Evolutionary conservation across 1,140 invertebrate genomes (phyloP).

Genomic region (Bombyx mandarina): DNA sequence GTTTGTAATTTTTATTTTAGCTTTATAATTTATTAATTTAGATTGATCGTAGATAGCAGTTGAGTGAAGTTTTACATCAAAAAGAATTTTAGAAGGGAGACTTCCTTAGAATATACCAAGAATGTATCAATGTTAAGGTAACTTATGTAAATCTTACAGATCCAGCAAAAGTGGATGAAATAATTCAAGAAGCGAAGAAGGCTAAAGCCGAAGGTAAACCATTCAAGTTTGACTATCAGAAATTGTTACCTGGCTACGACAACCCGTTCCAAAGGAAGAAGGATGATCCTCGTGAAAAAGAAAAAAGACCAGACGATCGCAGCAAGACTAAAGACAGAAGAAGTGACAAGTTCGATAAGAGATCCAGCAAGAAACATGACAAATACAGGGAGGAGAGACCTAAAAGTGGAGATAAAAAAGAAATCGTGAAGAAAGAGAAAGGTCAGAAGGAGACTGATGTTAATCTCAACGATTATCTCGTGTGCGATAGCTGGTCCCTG

Average conservation of each 20-base stretch:
- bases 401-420: constrained; percentile 14
- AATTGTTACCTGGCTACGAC: constrained; percentile 53
- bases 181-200: constrained; percentile 57
- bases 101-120: no score
- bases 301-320: constrained; percentile 14
- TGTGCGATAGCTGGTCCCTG: constrained; percentile 65
- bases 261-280: constrained; percentile 60
- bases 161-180: constrained; percentile 52
- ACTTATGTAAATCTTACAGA: constrained; percentile 29
- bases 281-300: constrained; percentile 28
- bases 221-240: constrained; percentile 60
- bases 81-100: no score
- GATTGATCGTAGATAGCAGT: no score
- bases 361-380: constrained; percentile 34
- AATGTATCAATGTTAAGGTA: no score
- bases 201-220: constrained; percentile 47
- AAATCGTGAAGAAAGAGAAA: constrained; percentile 16
- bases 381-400: constrained; percentile 20
- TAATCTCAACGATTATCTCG: constrained; percentile 54
- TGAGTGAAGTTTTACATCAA: no score
- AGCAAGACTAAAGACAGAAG: constrained; percentile 28
- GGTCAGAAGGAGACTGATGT: constrained; percentile 45
- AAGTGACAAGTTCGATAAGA: constrained; percentile 34
- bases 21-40: no score
- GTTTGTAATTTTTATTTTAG: no score